A percentile compares a stretch with the other conserved stretches of the same genome.
Evolutionary conservation across 2,888 invertebrate genomes (phyloP).

Genomic region (Bombylius major): DNA sequence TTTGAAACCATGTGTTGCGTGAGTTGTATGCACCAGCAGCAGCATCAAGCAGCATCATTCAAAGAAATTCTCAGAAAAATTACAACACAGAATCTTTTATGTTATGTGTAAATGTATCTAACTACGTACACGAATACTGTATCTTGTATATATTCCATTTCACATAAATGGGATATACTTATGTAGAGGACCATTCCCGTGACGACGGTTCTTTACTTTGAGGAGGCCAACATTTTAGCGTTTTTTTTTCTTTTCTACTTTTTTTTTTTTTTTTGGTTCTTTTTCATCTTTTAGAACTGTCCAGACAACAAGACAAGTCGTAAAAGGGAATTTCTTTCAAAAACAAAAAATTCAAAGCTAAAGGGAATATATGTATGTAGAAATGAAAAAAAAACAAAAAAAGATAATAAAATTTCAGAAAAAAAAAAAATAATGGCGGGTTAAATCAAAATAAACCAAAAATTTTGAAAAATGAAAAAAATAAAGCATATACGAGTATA

Average conservation of each 20-base stretch:
- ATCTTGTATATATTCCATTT: no score
- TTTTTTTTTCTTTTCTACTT: no score
- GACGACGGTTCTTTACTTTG: background rate
- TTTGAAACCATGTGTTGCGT: background rate
- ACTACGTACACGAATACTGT: no score
- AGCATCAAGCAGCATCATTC: background rate
- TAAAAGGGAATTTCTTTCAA: background rate
- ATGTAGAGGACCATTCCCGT: background rate
- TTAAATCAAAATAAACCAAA: no score
- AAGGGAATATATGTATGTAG: background rate
- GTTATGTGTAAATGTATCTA: no score
- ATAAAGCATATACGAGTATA: no score
- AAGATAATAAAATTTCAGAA: background rate
- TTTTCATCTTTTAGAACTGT: no score
- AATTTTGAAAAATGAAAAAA: no score
- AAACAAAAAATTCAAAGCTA: background rate
- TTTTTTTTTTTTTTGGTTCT: no score
- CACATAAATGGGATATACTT: no score
- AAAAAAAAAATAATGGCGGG: background rate
- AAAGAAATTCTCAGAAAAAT: background rate
- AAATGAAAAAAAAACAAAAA: background rate
- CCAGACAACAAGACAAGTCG: background rate
- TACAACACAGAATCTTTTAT: no score
- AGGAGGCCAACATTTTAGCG: background rate
- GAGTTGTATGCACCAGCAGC: background rate